Conservation (phyloP, 2,113 vertebrate species). For the Chloropsis cyanopogon region DNA sequence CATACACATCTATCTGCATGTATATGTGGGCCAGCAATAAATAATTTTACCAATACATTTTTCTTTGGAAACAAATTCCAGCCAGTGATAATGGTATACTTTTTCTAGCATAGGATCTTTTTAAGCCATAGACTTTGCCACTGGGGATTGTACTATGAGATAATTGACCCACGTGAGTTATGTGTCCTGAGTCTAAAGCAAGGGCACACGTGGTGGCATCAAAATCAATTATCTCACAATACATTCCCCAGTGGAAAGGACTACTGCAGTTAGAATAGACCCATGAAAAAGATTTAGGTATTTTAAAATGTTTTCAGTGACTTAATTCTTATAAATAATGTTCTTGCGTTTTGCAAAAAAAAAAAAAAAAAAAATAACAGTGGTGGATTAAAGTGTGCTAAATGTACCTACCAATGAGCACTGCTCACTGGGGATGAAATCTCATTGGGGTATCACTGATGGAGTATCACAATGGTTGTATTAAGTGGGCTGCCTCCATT, state of each 20-base stretch:
- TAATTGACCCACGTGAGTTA: conserved; percentile 56
- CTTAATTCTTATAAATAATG: conserved; percentile 14
- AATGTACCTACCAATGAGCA: neutral
- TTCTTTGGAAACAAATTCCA: neutral
- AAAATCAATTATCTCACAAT: conserved; percentile 46
- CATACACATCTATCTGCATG: neutral
- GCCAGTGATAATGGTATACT: neutral
- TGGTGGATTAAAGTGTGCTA: neutral
- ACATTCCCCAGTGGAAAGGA: neutral
- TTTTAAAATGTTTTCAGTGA: conserved; percentile 20
- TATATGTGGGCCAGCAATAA: neutral
- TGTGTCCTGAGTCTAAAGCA: conserved; percentile 52
- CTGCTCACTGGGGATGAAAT: neutral
- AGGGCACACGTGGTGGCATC: conserved; percentile 23
- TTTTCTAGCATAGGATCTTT: conserved; percentile 16
- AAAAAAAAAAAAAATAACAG: neutral
- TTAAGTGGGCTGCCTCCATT: neutral
- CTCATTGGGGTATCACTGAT: neutral
- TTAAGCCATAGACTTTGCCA: conserved; percentile 16
- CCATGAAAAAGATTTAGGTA: conserved; percentile 5
- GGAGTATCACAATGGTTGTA: neutral
- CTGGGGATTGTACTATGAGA: conserved; percentile 30
- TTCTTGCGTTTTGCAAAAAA: neutral
- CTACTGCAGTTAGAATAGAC: neutral
- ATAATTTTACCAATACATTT: neutral